Evolutionary conservation across 2,113 vertebrate species (phyloP), one percentile per base, ranked within the genome.

Genomic region (Empidonax alnorum): DNA sequence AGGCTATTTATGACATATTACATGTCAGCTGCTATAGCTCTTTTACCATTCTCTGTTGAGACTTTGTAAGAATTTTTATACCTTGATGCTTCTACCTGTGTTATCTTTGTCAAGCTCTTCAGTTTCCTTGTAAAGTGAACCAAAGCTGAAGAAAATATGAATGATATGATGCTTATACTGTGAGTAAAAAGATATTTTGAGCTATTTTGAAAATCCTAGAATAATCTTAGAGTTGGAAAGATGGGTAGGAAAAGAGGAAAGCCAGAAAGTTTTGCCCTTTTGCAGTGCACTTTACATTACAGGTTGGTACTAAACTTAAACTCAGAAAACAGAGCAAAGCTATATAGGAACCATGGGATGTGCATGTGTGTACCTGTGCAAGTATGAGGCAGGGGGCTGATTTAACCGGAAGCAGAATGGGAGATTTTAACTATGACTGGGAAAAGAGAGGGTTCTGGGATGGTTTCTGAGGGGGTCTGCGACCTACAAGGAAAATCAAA

Each of bases 321-420:
- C 31, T 59, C n/a, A 14, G 30, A 44, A 24, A 73, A 65, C 52
- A 67, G 42, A 47, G 35, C 10, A 78, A 84, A 72, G 6, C 27
- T 63, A 23, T 41, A 17, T 17, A 14, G 37, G 66, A 67, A 15
- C 22, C 9, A 13, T 17, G 31, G 14, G 21, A 2, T 3, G 1
- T 14, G 24, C 7, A 3, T 8, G 22, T 19, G 4, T 37, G 21
- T 30, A 11, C 0, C 2, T 37, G 28, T 53, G 46, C 7, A 37
- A 33, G n/a, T 9, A 31, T 0, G 0, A 44, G 44, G 35, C 10
- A 31, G 24, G 4, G 7, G 7, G 2, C 12, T 86, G 23, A 71
- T 37, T 19, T 39, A 62, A 12, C n/a, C 35, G 30, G 49, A 62
- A 62, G 21, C 10, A 78, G 49, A 55, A 79, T 42, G 24, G 33